Evolutionary conservation across 2,888 invertebrate genomes (phyloP).

Genomic region (Zygaena filipendulae): DNA sequence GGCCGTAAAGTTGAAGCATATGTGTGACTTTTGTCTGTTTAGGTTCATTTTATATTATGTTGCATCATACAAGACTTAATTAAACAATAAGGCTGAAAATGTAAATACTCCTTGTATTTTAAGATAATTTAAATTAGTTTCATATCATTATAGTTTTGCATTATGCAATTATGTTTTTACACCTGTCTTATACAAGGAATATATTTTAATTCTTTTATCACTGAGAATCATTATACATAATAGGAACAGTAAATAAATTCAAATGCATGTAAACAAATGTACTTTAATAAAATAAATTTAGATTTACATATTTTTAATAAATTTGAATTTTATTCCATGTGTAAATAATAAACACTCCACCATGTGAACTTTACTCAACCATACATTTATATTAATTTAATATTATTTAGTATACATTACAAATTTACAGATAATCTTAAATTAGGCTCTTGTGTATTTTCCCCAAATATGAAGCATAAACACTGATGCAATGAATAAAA

Average conservation of each 20-base stretch:
- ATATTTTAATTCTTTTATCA: too few relatives aligned
- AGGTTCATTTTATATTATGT: too few relatives aligned
- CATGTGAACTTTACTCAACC: conserved; percentile 21
- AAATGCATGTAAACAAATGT: too few relatives aligned
- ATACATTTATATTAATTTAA: conserved; percentile 13
- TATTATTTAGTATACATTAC: conserved; percentile 13
- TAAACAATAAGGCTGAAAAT: conserved; percentile 62
- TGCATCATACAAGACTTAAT: too few relatives aligned
- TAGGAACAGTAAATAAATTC: too few relatives aligned
- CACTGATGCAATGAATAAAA: conserved; percentile 98
- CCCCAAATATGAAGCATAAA: conserved; percentile 99
- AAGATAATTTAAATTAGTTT: conserved; percentile 21
- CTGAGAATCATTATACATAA: too few relatives aligned
- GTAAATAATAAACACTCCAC: conserved; percentile 8
- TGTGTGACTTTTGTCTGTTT: conserved; percentile 32
- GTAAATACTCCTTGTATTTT: conserved; percentile 37
- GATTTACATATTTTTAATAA: conserved; percentile 9
- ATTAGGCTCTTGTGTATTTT: conserved; percentile 88
- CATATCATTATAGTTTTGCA: conserved; percentile 17
- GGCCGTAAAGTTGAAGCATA: conserved; percentile 68
- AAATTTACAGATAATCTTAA: conserved; percentile 5
- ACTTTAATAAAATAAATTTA: conserved; percentile 17
- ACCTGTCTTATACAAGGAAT: too few relatives aligned
- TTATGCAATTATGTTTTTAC: too few relatives aligned
- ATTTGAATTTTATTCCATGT: conserved; percentile 4